Evolutionary conservation across 2,888 invertebrate genomes (phyloP), one percentile per base, ranked within the genome.

Genomic region (Oxytorus armatus): DNA sequence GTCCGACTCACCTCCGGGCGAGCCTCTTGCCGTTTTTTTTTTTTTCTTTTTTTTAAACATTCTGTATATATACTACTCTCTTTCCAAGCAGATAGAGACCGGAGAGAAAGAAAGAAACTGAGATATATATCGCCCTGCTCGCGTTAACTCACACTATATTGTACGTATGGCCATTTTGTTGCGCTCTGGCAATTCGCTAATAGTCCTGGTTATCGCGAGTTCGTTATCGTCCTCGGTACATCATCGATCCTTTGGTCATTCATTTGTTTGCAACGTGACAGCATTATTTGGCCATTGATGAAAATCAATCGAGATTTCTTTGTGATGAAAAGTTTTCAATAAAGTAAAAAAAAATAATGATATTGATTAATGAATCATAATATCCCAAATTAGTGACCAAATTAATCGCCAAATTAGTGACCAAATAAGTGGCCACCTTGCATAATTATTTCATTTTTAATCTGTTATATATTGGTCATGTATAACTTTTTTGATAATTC

Each of bases 1-100:
- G 55, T 63, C 79, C 79, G 69, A 51, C 55, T 76, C 75, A 66
- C 57, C 75, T 59, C 69, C 75, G 63, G 69, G 69, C 75, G 73
- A 78, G 78, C 78, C 73, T 36, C 57, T 63, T 57, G 49, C 69
- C 44, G 53, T 47, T 79, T 75, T 78, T 44, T 63, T 53, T 23
- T 57, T 47, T 36, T 33, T 51, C 18, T 23, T 33, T n/a, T n/a
- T n/a, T n/a, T n/a, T n/a, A n/a, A n/a, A 23, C 65, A 49, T 49
- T 61, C 55, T 53, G 33, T 53, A 33, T 57, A n/a, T n/a, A 63
- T 55, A 16, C 61, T 55, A 63, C 63, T 44, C 63, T 55, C 25
- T 72, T 39, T n/a, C 49, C 11, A 11, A 23, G 11, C 14, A 39
- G 47, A 59, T 42, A n/a, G n/a, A 29, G 29, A 29, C 2, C 3